Evolutionary conservation across 2,113 vertebrate genomes (phyloP).

Genomic region (Notothenia coriiceps): DNA sequence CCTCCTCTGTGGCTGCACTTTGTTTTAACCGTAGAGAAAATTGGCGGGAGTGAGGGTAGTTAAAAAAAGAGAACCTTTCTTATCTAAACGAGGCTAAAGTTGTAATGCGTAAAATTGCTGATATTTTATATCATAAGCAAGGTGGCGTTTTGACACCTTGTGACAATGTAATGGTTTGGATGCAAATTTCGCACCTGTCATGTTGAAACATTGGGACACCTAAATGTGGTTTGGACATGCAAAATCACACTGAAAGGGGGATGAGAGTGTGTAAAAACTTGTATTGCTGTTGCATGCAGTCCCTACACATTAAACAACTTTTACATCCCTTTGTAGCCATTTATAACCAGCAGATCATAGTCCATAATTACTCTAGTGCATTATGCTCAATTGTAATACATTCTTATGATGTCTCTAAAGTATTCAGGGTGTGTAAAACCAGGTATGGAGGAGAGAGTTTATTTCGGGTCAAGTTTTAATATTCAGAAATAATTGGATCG

Average conservation of each 20-base stretch:
- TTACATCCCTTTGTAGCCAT: neutral
- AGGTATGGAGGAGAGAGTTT: constrained; percentile 33
- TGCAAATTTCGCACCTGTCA: too few relatives aligned
- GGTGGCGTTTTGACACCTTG: neutral
- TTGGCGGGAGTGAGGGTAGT: neutral
- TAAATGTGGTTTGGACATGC: neutral
- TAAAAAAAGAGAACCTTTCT: neutral
- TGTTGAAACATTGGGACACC: neutral
- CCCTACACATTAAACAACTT: neutral
- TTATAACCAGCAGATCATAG: neutral
- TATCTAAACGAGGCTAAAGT: neutral
- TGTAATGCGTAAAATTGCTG: neutral
- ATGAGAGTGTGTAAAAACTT: too few relatives aligned
- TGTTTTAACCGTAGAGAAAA: neutral
- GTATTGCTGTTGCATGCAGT: neutral
- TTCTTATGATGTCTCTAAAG: neutral
- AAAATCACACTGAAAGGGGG: too few relatives aligned
- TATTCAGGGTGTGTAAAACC: constrained; percentile 10
- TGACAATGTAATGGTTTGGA: too few relatives aligned
- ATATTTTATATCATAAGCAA: neutral
- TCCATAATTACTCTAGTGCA: neutral
- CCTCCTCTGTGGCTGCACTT: neutral
- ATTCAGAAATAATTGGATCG: constrained; percentile 65
- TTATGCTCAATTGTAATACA: neutral
- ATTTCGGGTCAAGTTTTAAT: constrained; percentile 55